These are phyloP conservation scores for Meganola albula DNA, from an alignment of 2,888 invertebrate genomes.

Conservation along the genomic window DNA sequence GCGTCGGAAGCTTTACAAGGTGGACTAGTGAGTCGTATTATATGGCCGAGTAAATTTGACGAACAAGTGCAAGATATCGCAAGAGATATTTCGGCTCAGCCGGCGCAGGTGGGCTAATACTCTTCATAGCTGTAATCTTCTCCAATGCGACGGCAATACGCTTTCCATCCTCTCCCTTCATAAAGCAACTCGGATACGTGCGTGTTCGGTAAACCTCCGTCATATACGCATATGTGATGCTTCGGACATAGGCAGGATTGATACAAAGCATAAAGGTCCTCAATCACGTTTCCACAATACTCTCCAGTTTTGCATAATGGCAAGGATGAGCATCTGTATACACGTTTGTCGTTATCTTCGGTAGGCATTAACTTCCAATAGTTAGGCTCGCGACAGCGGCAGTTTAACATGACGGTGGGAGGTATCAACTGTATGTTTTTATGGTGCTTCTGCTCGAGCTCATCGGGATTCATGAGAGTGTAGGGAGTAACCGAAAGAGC, in stretches of 20 bases:
- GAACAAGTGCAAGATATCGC: slow-evolving; percentile 84
- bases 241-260: slow-evolving; percentile 80
- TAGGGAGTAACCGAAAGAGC: slow-evolving; percentile 53
- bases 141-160: slow-evolving; percentile 66
- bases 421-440: slow-evolving; percentile 54
- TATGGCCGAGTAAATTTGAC: slow-evolving; percentile 87
- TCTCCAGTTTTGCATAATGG: slow-evolving; percentile 72
- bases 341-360: slow-evolving; percentile 25
- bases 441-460: slow-evolving; percentile 59
- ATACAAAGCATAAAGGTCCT: slow-evolving; percentile 78
- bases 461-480: slow-evolving; percentile 56
- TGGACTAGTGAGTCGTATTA: slow-evolving; percentile 88
- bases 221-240: slow-evolving; percentile 77
- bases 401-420: slow-evolving; percentile 63
- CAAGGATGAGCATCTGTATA: slow-evolving; percentile 70
- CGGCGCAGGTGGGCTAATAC: slow-evolving; percentile 81
- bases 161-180: slow-evolving; percentile 74
- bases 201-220: slow-evolving; percentile 55
- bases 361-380: slow-evolving; percentile 66
- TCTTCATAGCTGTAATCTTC: slow-evolving; percentile 51
- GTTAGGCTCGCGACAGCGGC: slow-evolving; percentile 68
- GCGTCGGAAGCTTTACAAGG: slow-evolving; percentile 86
- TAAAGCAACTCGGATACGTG: slow-evolving; percentile 77
- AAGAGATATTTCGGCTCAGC: slow-evolving; percentile 83
- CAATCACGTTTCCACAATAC: slow-evolving; percentile 79